Evolutionary conservation across 2,113 vertebrate genomes (phyloP).

Genomic region (Cephalopterus ornatus): DNA sequence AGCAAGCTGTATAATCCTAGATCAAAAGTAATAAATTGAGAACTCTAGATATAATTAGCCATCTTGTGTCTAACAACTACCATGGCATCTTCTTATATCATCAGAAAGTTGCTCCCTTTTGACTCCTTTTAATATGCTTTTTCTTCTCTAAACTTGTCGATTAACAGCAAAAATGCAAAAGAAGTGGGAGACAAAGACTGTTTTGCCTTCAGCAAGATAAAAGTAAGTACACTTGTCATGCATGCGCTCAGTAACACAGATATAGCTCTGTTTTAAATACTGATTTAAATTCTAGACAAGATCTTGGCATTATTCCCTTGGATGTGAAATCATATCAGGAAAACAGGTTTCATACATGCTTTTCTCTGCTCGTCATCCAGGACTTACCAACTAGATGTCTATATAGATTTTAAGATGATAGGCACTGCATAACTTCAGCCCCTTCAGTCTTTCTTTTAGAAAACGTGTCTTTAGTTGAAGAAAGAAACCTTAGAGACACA

Average conservation of each 20-base stretch:
- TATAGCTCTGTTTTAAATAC: background rate
- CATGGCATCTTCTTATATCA: background rate
- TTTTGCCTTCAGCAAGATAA: background rate
- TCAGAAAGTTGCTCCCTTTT: constrained; percentile 11
- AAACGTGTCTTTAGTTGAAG: background rate
- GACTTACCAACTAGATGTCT: background rate
- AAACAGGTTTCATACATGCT: background rate
- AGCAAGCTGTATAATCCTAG: constrained; percentile 27
- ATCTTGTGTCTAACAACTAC: constrained; percentile 19
- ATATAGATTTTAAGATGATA: background rate
- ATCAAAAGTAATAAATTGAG: constrained; percentile 50
- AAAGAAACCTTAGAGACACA: background rate
- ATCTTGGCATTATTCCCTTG: background rate
- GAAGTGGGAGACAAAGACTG: background rate
- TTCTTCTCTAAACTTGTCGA: background rate
- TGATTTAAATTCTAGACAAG: background rate
- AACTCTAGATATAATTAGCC: constrained; percentile 34
- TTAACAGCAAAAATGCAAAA: background rate
- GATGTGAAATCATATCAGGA: background rate
- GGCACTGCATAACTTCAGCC: background rate
- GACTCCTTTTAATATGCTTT: background rate
- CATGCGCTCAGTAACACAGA: background rate
- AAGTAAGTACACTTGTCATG: background rate
- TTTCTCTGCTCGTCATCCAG: background rate
- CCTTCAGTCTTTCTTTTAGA: background rate